These are phyloP conservation scores for Astyanax mexicanus DNA, from an alignment of 2,797 vertebrate species.

Conservation along the genomic window DNA sequence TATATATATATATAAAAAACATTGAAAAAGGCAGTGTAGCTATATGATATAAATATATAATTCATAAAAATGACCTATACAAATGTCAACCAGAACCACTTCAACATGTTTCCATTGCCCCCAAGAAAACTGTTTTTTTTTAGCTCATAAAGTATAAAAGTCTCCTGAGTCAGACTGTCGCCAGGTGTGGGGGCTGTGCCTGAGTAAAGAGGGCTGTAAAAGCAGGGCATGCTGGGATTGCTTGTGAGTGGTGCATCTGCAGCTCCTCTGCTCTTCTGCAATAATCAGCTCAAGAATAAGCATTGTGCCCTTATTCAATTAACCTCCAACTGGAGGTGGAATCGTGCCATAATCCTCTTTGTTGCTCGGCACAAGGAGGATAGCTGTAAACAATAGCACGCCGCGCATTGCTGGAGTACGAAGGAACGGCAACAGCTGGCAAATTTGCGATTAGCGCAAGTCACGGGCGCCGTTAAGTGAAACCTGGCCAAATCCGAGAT, in stretches of 20 bases:
- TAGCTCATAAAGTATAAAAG: background rate
- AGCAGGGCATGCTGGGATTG: background rate
- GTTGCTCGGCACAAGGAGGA: background rate
- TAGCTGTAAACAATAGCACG: conserved; percentile 10
- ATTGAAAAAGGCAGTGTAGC: too few species aligned
- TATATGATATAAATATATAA: too few species aligned
- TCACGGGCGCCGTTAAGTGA: background rate
- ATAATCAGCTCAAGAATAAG: conserved; percentile 39
- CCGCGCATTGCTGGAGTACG: background rate
- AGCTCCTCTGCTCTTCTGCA: conserved; percentile 12
- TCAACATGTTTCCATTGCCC: background rate
- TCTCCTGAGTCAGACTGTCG: background rate
- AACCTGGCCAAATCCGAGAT: background rate
- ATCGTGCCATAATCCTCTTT: conserved; percentile 28
- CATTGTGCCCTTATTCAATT: conserved; percentile 45
- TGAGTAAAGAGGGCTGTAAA: background rate
- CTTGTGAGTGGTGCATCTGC: conserved; percentile 7
- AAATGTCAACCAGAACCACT: background rate
- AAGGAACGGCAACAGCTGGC: conserved; percentile 3
- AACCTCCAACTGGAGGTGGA: conserved; percentile 42
- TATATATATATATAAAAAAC: too few species aligned
- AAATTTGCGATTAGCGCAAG: background rate
- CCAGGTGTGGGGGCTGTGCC: background rate
- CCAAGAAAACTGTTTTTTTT: background rate
- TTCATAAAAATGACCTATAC: background rate